Base-by-base conservation (phyloP, 2,888 invertebrate species). In the Leptura quadrifasciata region DNA sequence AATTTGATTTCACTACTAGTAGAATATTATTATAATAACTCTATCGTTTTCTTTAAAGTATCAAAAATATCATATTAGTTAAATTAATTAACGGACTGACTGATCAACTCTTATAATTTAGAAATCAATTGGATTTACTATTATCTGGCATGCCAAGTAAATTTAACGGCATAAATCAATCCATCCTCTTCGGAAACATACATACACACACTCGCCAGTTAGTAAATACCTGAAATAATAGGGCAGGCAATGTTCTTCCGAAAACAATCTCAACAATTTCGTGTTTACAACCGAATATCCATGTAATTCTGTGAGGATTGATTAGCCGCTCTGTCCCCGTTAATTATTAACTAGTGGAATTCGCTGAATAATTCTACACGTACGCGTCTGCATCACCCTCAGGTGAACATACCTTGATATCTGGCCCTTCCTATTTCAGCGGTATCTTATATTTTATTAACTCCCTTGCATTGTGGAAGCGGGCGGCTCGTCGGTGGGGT, bases 251-350 rank as follows among this genome's bases (percentile, higher is more conserved):
- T 27, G 39, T 68, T 76, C 76, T 72, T 54, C 39, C 21, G 60
- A 65, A 71, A 78, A 76, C 72, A 74, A 78, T 78, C 74, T 64
- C 57, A 78, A 76, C 76, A 76, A 78, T 78, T 74, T 39, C 60
- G 54, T 61, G 72, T 69, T 72, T 75, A 72, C 72, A 60, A 52
- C 60, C 12, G 60, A 69, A 70, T 72, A 77, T 74, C 70, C 61
- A 35, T 71, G 74, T 77, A 74, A 77, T 77, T 71, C 61, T 71
- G 71, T n/a, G 71, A 47, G 71, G 61, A 71, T 61, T 71, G 71
- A 71, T 61, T 71, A 71, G 61, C 47, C 12, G 52, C 52, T n/a
- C 10, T 35, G 52, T 35, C 9, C 17, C 21, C 47, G 71, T 71
- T 61, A 71, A 71, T 71, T 71, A 71, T 71, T 71, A 60, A 71